Percentiles rank a stretch among this genome's conserved stretches.
Conservation (phyloP, 2,797 vertebrate species). For the Gallinago stenura region DNA sequence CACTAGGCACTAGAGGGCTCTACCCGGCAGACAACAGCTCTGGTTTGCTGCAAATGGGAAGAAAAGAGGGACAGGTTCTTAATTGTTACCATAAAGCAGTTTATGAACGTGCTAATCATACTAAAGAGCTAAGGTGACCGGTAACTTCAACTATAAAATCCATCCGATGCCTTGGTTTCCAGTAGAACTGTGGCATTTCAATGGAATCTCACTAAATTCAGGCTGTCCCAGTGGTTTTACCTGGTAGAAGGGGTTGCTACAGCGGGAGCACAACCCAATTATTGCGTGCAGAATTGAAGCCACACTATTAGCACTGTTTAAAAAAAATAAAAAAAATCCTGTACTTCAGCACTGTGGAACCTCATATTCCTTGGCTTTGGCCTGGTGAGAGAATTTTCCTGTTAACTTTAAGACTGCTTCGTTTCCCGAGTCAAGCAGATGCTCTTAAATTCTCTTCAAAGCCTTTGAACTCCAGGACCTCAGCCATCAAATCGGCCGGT, state of each 20-base stretch:
- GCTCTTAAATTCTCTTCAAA: slow-evolving; percentile 22
- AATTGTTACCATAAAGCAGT: background rate
- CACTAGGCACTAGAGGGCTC: slow-evolving; percentile 50
- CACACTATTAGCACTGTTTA: background rate
- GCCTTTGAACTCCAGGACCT: background rate
- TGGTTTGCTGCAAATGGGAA: background rate
- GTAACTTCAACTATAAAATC: background rate
- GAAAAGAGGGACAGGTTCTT: background rate
- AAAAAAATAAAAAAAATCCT: background rate
- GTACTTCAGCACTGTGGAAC: background rate
- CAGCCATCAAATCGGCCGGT: background rate
- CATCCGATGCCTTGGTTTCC: background rate
- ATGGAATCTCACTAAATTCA: background rate
- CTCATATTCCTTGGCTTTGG: slow-evolving; percentile 20
- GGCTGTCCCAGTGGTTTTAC: background rate
- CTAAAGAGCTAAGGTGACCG: background rate
- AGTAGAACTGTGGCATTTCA: background rate
- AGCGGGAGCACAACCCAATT: background rate
- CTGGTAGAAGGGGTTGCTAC: background rate
- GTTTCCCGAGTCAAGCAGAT: slow-evolving; percentile 2
- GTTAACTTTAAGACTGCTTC: background rate
- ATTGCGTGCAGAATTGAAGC: background rate
- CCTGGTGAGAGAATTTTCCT: background rate
- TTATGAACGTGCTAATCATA: accelerated
- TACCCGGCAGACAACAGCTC: background rate